Evolutionary conservation across 1,140 invertebrate genomes (phyloP).

Genomic region (Drosophila gunungcola): DNA sequence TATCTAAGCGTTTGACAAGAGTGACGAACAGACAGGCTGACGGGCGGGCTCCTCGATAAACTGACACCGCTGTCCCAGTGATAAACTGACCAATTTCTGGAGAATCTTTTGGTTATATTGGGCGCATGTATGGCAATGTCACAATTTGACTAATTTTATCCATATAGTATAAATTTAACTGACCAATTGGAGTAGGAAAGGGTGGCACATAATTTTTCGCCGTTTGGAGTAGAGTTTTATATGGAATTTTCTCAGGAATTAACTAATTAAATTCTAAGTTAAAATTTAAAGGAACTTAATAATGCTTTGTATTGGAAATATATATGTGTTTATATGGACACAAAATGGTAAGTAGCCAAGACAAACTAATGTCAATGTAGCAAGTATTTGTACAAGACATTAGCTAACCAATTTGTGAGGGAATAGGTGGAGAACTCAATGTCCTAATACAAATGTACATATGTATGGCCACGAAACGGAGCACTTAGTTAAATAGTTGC

Average conservation of each 20-base stretch:
- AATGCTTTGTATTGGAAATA: not conserved
- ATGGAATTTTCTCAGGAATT: too few species aligned
- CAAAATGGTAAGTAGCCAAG: not conserved
- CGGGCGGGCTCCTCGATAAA: constrained; percentile 57
- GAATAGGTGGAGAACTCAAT: not conserved
- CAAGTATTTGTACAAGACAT: not conserved
- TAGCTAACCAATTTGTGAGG: not conserved
- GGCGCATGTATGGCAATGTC: too few species aligned
- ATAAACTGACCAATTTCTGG: constrained; percentile 28
- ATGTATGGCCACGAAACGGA: not conserved
- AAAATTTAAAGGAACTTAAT: too few species aligned
- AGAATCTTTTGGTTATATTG: not conserved
- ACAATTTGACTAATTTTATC: too few species aligned
- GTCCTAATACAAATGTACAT: not conserved
- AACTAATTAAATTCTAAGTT: too few species aligned
- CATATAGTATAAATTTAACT: too few species aligned
- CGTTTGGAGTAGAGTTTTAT: too few species aligned
- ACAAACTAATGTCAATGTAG: not conserved
- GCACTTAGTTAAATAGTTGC: not conserved
- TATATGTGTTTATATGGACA: not conserved
- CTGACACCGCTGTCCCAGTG: constrained; percentile 20
- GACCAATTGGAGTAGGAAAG: too few species aligned
- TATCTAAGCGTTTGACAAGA: constrained; percentile 68
- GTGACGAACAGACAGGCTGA: constrained; percentile 63
- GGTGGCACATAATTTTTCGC: too few species aligned